These are phyloP conservation scores for Eucriotettix oculatus DNA, from an alignment of 2,888 invertebrate genomes.

Conservation along the genomic window DNA sequence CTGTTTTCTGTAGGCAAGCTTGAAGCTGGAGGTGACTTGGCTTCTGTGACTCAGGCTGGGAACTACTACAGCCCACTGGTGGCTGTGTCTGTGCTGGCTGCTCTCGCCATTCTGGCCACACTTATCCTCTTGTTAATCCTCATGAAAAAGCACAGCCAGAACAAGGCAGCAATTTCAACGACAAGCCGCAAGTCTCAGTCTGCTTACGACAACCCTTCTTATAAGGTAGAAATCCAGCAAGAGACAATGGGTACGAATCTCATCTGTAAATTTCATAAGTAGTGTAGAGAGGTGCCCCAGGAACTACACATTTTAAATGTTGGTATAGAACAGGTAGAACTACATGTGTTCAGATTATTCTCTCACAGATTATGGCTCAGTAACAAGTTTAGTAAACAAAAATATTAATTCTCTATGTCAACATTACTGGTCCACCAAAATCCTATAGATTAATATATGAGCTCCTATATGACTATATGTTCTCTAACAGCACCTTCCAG, in stretches of 20 bases:
- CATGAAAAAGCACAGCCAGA: conserved; percentile 51
- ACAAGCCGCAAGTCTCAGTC: conserved; percentile 45
- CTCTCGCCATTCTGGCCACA: conserved; percentile 67
- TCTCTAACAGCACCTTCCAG: no score
- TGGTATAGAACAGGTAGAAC: no score
- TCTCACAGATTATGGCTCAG: no score
- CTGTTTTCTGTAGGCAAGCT: conserved; percentile 30
- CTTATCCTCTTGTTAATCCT: conserved; percentile 63
- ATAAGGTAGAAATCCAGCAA: conserved; percentile 84
- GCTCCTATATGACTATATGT: no score
- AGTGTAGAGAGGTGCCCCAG: no score
- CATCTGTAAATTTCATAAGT: no score
- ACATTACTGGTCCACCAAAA: no score
- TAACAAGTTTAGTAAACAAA: no score
- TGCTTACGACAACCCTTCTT: conserved; percentile 83
- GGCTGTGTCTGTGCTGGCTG: conserved; percentile 73
- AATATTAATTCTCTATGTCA: no score
- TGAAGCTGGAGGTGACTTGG: conserved; percentile 20
- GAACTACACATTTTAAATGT: no score
- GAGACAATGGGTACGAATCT: conserved; percentile 67
- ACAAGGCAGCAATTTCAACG: conserved; percentile 62
- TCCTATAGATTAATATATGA: no score
- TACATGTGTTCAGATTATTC: no score
- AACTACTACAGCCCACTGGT: conserved; percentile 82
- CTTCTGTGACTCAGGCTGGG: conserved; percentile 23